Evolutionary conservation across 2,113 vertebrate genomes (phyloP), one percentile per base, ranked within the genome.

Genomic region (Sula dactylatra): DNA sequence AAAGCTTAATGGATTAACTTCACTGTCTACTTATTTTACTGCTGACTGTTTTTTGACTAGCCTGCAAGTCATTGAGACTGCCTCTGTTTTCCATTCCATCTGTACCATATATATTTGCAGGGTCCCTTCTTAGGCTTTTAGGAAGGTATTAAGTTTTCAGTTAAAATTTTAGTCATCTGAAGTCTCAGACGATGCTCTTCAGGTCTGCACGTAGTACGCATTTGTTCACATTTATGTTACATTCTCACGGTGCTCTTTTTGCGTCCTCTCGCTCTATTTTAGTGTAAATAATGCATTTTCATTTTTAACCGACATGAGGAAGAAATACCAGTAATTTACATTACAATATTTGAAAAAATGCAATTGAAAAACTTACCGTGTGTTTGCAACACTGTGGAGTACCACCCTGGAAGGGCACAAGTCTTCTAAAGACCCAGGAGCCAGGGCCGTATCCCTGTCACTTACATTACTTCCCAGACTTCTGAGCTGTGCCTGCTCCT

Each of bases 121-220:
- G 20, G n/a, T n/a, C 6, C 18, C 10, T 15, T 70, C 26, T 34
- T 54, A 55, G 12, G 49, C 9, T 73, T 93, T 72, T 45, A 56
- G 36, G 50, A 40, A 59, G 8, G 6, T 64, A 32, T 59, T 36
- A 72, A 42, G 13, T 31, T 26, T 65, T 79, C 26, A 49, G 29
- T 69, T 81, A 67, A 78, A 74, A 31, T 32, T 55, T 62, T 40
- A 49, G 56, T 59, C 10, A 31, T 40, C 11, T 49, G 21, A 65
- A 61, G 20, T n/a, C 32, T n/a, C 13, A 22, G 38, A 66, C 20
- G 5, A 52, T 44, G 31, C 76, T 34, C 9, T 61, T 47, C 0
- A 9, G 55, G 22, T 20, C 29, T 90, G 26, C 5, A 21, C 0
- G 0, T 27, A 54, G 4, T 6, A 22, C 8, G 9, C 12, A 7